A percentile compares a stretch with the other conserved stretches of the same genome.
Conservation (phyloP, 2,797 vertebrate species). For the Aulostomus chinensis region DNA sequence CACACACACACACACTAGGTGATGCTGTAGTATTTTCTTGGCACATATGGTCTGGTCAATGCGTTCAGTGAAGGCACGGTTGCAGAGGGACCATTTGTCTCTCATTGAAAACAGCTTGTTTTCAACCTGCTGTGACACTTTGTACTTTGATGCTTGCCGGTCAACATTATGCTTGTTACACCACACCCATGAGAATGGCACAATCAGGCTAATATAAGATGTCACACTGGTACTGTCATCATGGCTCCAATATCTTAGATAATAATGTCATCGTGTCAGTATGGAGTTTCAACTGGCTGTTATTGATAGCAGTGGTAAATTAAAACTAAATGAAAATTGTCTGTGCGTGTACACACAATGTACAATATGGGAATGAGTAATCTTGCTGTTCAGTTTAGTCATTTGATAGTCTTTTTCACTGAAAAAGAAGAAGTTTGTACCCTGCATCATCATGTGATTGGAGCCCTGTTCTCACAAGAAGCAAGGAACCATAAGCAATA, state of each 20-base stretch:
- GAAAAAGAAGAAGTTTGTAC: too few relatives aligned
- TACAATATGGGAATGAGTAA: too few relatives aligned
- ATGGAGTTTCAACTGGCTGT: too few relatives aligned
- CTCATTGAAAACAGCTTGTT: constrained; percentile 52
- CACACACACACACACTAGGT: constrained; percentile 63
- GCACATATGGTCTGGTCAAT: constrained; percentile 55
- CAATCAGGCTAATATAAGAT: constrained; percentile 24
- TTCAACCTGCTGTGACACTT: constrained; percentile 67
- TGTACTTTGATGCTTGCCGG: constrained; percentile 64
- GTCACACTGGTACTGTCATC: constrained; percentile 13
- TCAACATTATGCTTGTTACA: constrained; percentile 67
- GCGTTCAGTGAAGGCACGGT: constrained; percentile 55
- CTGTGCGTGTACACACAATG: too few relatives aligned
- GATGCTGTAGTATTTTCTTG: constrained; percentile 70
- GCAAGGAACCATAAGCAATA: too few relatives aligned
- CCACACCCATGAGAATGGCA: constrained; percentile 52
- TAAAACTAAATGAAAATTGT: too few relatives aligned
- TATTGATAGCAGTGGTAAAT: too few relatives aligned
- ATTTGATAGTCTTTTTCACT: too few relatives aligned
- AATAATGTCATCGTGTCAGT: too few relatives aligned
- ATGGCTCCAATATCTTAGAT: constrained; percentile 3
- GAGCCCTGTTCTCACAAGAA: constrained; percentile 5
- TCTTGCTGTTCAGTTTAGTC: background rate
- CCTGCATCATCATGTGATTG: background rate
- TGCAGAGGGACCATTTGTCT: constrained; percentile 72